These are phyloP conservation scores for Melanerpes aurifrons DNA, from an alignment of 2,113 vertebrate genomes.

Conservation along the genomic window DNA sequence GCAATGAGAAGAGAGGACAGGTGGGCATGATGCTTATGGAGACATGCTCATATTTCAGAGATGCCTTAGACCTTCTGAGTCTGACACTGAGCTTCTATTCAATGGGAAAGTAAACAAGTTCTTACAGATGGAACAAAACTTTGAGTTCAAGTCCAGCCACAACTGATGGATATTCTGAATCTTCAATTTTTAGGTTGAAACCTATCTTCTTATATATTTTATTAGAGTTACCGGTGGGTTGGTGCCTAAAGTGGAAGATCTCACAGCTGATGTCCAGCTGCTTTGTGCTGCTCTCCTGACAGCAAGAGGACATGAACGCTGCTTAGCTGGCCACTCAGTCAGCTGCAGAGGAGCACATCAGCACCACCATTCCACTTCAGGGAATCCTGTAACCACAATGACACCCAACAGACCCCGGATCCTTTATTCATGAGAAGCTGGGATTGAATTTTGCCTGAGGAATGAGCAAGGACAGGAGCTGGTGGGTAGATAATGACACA, in stretches of 20 bases:
- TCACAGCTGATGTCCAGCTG: not conserved
- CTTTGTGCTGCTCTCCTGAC: not conserved
- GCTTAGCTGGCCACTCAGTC: not conserved
- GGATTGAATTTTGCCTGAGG: not conserved
- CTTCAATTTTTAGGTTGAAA: not conserved
- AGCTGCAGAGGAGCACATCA: not conserved
- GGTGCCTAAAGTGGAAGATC: not conserved
- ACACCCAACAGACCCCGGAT: not conserved
- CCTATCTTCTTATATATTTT: not conserved
- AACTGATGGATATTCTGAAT: not conserved
- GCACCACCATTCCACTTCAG: not conserved
- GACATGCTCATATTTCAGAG: not conserved
- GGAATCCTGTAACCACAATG: fast-evolving
- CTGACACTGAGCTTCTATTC: not conserved
- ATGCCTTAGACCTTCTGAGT: not conserved
- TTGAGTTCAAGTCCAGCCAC: not conserved
- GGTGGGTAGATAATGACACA: not conserved
- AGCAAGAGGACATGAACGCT: too few relatives aligned
- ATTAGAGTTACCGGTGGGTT: not conserved
- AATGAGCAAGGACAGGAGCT: not conserved
- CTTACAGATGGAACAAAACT: not conserved
- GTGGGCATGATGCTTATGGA: not conserved
- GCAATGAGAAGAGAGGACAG: not conserved
- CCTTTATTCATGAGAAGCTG: not conserved
- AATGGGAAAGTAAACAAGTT: not conserved